Percentiles rank a stretch among this genome's conserved stretches.
Evolutionary conservation across 1,140 invertebrate genomes (phyloP).

Genomic region (Drosophila oshimai): DNA sequence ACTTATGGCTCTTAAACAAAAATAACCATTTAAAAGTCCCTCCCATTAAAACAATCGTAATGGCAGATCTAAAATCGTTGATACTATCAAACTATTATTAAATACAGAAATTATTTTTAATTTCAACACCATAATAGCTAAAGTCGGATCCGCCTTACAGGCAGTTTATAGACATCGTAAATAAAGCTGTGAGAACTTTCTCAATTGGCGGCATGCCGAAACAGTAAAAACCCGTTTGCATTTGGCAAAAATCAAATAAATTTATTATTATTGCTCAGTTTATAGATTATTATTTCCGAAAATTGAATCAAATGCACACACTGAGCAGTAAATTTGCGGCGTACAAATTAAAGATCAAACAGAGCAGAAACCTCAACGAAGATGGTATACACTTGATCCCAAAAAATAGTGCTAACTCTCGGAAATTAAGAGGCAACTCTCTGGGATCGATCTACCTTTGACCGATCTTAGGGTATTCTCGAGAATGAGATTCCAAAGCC

Average conservation of each 20-base stretch:
- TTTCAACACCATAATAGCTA: background rate
- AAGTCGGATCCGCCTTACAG: background rate
- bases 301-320: constrained; percentile 23
- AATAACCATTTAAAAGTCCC: background rate
- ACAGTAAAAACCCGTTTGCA: background rate
- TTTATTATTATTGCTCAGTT: constrained; percentile 10
- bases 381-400: background rate
- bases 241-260: background rate
- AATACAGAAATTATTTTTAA: background rate
- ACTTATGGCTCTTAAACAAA: too few relatives aligned
- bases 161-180: background rate
- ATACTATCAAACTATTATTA: background rate
- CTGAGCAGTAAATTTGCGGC: constrained; percentile 7
- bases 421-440: too few relatives aligned
- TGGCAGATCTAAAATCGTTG: background rate
- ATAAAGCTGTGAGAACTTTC: constrained; percentile 15
- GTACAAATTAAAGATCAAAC: constrained; percentile 51
- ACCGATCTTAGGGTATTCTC: constrained; percentile 11
- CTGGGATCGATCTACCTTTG: background rate
- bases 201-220: background rate
- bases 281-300: constrained; percentile 8
- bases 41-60: background rate
- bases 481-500: background rate
- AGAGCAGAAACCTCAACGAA: background rate
- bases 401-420: too few relatives aligned